Conservation (phyloP, 2,888 invertebrate species). For the Saturnia japonica region DNA sequence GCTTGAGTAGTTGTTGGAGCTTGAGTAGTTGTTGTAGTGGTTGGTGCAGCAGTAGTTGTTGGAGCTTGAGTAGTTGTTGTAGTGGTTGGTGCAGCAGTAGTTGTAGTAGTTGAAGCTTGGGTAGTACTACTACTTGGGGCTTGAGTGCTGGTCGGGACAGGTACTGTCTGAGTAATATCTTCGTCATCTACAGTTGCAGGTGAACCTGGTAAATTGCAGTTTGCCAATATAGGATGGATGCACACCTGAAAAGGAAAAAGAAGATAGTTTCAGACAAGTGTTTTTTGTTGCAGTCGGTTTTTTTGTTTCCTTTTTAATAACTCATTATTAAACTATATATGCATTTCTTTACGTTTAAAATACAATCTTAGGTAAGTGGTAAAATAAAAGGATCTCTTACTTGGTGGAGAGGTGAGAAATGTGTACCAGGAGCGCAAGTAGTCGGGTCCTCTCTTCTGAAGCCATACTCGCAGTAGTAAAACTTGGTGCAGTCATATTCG, state of each 20-base stretch:
- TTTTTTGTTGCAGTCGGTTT: too few species aligned
- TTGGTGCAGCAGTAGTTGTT: slow-evolving; percentile 19
- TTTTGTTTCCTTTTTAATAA: too few species aligned
- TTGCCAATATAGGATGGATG: slow-evolving; percentile 41
- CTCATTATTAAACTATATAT: too few species aligned
- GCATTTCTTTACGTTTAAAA: too few species aligned
- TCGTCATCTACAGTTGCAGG: slow-evolving; percentile 25
- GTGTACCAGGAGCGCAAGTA: slow-evolving; percentile 54
- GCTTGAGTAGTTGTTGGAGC: slow-evolving; percentile 22
- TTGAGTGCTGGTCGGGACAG: slow-evolving; percentile 21
- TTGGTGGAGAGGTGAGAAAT: slow-evolving; percentile 52
- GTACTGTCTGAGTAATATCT: slow-evolving; percentile 19
- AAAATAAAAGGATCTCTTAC: slow-evolving; percentile 33
- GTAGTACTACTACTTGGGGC: slow-evolving; percentile 26
- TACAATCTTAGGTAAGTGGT: not conserved
- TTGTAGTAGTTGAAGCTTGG: slow-evolving; percentile 21
- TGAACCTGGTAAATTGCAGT: slow-evolving; percentile 46
- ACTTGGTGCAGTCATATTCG: slow-evolving; percentile 64
- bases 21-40: slow-evolving; percentile 21
- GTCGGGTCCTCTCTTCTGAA: slow-evolving; percentile 40
- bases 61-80: slow-evolving; percentile 23
- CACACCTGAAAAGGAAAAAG: slow-evolving; percentile 46
- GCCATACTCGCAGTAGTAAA: slow-evolving; percentile 69
- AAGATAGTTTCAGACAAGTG: not conserved
- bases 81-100: slow-evolving; percentile 18